These are phyloP conservation scores for Rhimphoctona megacephalus DNA, from an alignment of 2,888 invertebrate species.

Conservation along the genomic window DNA sequence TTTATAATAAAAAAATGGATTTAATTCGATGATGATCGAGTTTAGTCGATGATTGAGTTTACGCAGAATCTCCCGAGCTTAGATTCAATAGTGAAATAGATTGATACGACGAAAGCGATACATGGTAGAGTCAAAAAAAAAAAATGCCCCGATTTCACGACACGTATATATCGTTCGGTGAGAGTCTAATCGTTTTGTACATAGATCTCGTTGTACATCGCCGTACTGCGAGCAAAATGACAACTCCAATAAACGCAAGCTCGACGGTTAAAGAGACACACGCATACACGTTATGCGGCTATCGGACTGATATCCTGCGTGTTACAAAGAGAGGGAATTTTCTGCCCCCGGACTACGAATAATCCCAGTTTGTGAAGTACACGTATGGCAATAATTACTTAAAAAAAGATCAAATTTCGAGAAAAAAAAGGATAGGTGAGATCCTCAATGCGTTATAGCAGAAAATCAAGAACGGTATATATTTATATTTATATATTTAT, in stretches of 20 bases:
- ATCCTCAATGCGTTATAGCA: constrained; percentile 48
- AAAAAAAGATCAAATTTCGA: constrained; percentile 9
- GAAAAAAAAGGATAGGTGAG: constrained; percentile 42
- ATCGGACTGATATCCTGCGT: constrained; percentile 49
- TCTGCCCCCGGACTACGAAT: constrained; percentile 50
- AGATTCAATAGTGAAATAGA: background rate
- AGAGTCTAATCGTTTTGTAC: constrained; percentile 70
- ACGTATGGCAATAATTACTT: constrained; percentile 16
- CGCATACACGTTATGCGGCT: constrained; percentile 49
- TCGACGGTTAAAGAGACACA: constrained; percentile 27
- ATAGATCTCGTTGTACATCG: constrained; percentile 66
- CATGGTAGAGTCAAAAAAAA: constrained; percentile 16
- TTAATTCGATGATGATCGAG: background rate
- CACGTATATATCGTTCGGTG: constrained; percentile 64
- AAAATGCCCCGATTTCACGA: constrained; percentile 50
- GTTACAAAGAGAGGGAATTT: constrained; percentile 53
- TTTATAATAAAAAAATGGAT: constrained; percentile 1
- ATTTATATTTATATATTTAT: constrained; percentile 26
- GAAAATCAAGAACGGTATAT: constrained; percentile 51
- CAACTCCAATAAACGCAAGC: constrained; percentile 46
- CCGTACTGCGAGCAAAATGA: constrained; percentile 61
- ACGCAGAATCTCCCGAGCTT: background rate
- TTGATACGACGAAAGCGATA: constrained; percentile 10
- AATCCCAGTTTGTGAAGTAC: constrained; percentile 41
- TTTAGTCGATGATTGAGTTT: background rate